Evolutionary conservation across 2,113 vertebrate genomes (phyloP), one percentile per base, ranked within the genome.

Genomic region (Chionomys nivalis): DNA sequence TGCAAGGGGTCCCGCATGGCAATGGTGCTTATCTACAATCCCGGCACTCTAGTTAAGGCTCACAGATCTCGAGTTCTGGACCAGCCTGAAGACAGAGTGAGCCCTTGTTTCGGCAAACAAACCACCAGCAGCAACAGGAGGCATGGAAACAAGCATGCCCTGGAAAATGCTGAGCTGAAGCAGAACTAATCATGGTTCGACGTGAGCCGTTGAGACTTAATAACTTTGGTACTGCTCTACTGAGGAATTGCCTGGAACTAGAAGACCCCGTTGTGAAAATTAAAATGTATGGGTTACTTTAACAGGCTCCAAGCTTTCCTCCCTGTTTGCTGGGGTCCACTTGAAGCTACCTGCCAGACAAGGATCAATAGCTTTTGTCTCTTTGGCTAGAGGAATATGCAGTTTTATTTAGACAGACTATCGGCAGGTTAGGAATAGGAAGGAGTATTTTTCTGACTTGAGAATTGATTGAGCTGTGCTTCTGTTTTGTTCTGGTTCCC

Each of bases 381-480:
- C n/a, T 90, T 83, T 83, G 68, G 87, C 23, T 52, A 65, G 66
- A 95, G 21, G 65, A 92, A 88, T 92, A 83, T 83, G 61, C 70
- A 52, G 42, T 93, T 95, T 96, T 92, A 89, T 96, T 83, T 94
- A 94, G 81, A 90, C 95, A 68, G 61, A 94, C 63, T 81, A 58
- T 94, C 95, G 55, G 49, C 55, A 81, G 78, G 42, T 88, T 89
- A 94, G 90, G 94, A 94, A 97, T 70, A 93, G 72, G 90, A 95
- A 94, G 73, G n/a, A 92, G 39, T n/a, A 77, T 94, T 94, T 97
- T 93, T 97, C 36, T 49, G 95, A 73, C 31, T 78, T 87, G 17
- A 52, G n/a, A 90, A 78, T 89, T 36, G 83, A 94, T 66, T 96
- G 68, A 55, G 76, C 7, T 91, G 7, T 92, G 81, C 97, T 96